Evolutionary conservation across 2,113 vertebrate species (phyloP).

Genomic region (Promerops cafer): DNA sequence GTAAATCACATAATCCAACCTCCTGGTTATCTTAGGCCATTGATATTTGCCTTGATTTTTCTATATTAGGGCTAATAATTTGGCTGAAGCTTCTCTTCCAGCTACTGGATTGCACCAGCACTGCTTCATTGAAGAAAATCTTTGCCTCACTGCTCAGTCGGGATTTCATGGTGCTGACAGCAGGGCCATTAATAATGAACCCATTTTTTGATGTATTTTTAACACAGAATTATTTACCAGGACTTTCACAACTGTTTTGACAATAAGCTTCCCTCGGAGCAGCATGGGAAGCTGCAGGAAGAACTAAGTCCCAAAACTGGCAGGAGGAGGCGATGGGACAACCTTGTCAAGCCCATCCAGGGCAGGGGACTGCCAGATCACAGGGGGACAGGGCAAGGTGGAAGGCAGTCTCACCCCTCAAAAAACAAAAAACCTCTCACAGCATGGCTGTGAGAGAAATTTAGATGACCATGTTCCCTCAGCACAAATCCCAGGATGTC

Average conservation of each 20-base stretch:
- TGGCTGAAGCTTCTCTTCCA: neutral
- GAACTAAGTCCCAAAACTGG: neutral
- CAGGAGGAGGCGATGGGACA: neutral
- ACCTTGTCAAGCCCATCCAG: neutral
- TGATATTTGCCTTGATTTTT: neutral
- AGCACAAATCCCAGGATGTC: neutral
- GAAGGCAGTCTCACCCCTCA: neutral
- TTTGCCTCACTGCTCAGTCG: neutral
- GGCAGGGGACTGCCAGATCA: neutral
- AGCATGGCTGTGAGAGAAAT: neutral
- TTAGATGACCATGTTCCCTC: accelerated
- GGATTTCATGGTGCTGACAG: neutral
- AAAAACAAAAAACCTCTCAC: neutral
- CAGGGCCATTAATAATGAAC: neutral
- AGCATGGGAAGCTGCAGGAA: neutral
- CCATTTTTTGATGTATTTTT: neutral
- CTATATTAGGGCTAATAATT: neutral
- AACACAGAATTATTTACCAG: neutral
- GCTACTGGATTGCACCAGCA: neutral
- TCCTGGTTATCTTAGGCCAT: neutral
- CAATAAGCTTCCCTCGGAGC: accelerated
- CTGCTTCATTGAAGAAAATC: neutral
- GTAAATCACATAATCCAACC: neutral
- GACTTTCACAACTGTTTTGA: neutral
- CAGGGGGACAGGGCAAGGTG: neutral